phyloP scores from a whole-genome alignment of 2,113 vertebrate species.

The Notothenia coriiceps region DNA sequence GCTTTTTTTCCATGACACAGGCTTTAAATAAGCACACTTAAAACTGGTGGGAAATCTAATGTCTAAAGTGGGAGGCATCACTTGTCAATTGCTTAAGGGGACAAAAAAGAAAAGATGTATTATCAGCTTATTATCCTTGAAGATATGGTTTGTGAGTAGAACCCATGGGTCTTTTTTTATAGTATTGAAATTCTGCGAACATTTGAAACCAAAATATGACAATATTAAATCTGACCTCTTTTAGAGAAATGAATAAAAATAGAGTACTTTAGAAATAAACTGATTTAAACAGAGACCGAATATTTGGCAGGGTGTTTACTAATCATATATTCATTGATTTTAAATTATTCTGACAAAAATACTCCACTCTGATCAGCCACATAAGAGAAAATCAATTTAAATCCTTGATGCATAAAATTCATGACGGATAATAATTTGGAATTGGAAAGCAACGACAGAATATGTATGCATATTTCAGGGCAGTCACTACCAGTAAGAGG shows the following conservation, averaged over 20 bases:
- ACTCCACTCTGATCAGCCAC: slow-evolving; percentile 58
- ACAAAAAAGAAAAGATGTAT: slow-evolving; percentile 51
- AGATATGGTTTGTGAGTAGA: slow-evolving; percentile 33
- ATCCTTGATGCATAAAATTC: slow-evolving; percentile 60
- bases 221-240: slow-evolving; percentile 24
- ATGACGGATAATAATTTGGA: slow-evolving; percentile 65
- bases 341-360: slow-evolving; percentile 57
- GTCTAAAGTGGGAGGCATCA: slow-evolving; percentile 79
- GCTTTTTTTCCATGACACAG: slow-evolving; percentile 65
- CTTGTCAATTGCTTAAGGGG: slow-evolving; percentile 75
- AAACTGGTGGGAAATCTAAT: slow-evolving; percentile 81
- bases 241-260: slow-evolving; percentile 33
- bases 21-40: slow-evolving; percentile 83
- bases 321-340: slow-evolving; percentile 73
- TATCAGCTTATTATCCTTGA: slow-evolving; percentile 49
- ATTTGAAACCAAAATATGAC: slow-evolving; percentile 16
- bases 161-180: slow-evolving; percentile 27
- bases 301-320: slow-evolving; percentile 59
- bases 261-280: slow-evolving; percentile 30
- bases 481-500: slow-evolving; percentile 39
- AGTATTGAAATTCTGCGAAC: slow-evolving; percentile 32
- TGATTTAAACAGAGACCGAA: slow-evolving; percentile 32
- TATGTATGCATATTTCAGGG: slow-evolving; percentile 72
- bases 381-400: slow-evolving; percentile 71
- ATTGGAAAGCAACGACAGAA: slow-evolving; percentile 59